Evolutionary conservation across 2,888 invertebrate species (phyloP).

Genomic region (Clunio marinus): DNA sequence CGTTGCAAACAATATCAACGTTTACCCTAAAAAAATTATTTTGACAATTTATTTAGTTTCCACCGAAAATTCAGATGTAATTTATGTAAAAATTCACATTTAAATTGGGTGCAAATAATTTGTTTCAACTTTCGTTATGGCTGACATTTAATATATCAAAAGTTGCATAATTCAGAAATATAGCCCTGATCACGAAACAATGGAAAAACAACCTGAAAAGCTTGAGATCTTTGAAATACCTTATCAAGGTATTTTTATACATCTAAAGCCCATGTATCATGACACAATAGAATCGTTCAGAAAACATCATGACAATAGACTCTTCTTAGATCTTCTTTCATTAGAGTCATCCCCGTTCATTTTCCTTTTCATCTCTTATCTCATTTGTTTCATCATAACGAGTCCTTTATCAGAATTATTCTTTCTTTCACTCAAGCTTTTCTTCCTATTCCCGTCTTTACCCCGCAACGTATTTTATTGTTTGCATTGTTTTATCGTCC

Average conservation of each 20-base stretch:
- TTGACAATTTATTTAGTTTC: too few relatives aligned
- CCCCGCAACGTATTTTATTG: constrained; percentile 23
- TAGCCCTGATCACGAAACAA: too few relatives aligned
- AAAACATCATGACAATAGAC: constrained; percentile 12
- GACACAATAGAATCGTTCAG: constrained; percentile 15
- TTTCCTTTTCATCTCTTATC: constrained; percentile 17
- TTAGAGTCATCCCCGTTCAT: background rate
- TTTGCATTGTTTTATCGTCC: constrained; percentile 37
- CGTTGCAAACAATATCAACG: too few relatives aligned
- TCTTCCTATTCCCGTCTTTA: constrained; percentile 15
- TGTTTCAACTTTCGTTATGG: too few relatives aligned
- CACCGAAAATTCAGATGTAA: too few relatives aligned
- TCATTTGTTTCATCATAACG: constrained; percentile 30
- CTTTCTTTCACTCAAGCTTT: constrained; percentile 20
- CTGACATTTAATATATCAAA: too few relatives aligned
- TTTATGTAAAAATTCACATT: too few relatives aligned
- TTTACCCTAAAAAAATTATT: too few relatives aligned
- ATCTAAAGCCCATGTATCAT: background rate
- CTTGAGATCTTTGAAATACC: constrained; percentile 3
- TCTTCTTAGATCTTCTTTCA: constrained; percentile 22
- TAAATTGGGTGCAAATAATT: too few relatives aligned
- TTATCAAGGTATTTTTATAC: background rate
- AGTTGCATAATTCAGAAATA: too few relatives aligned
- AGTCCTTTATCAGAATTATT: constrained; percentile 16
- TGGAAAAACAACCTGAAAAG: too few relatives aligned